Percentiles rank a stretch among this genome's conserved stretches.
phyloP scores from a whole-genome alignment of 2,797 vertebrate genomes.

The Mormyrus hasselquistii region DNA sequence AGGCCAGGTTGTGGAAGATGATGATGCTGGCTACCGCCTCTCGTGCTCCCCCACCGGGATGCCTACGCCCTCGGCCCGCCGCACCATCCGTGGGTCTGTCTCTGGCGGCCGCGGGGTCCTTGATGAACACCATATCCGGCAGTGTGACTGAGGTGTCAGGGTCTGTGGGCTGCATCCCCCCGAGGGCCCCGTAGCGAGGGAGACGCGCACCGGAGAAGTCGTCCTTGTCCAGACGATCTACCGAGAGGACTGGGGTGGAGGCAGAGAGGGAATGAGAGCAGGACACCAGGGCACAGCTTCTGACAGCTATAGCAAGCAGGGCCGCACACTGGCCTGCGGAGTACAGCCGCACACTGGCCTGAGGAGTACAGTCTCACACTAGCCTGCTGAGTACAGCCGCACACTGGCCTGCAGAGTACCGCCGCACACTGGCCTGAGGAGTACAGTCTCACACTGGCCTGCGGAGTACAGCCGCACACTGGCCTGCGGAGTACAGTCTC shows the following conservation, averaged over 20 bases:
- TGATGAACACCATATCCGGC: conserved; percentile 76
- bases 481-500: too few species aligned
- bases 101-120: conserved; percentile 30
- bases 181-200: conserved; percentile 76
- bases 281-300: not conserved
- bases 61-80: conserved; percentile 62
- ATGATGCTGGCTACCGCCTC: conserved; percentile 85
- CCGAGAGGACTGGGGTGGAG: conserved; percentile 73
- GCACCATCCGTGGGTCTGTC: conserved; percentile 54
- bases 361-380: not conserved
- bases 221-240: conserved; percentile 83
- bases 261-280: not conserved
- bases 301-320: not conserved
- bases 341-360: not conserved
- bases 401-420: too few species aligned
- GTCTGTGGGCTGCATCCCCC: conserved; percentile 73
- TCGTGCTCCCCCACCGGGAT: conserved; percentile 65
- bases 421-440: not conserved
- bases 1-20: conserved; percentile 85
- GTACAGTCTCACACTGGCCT: not conserved
- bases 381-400: not conserved
- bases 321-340: not conserved
- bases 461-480: too few species aligned
- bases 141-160: conserved; percentile 81
- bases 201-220: conserved; percentile 78